Conservation (phyloP, 2,888 invertebrate species). For the Sarcophaga variegata region DNA sequence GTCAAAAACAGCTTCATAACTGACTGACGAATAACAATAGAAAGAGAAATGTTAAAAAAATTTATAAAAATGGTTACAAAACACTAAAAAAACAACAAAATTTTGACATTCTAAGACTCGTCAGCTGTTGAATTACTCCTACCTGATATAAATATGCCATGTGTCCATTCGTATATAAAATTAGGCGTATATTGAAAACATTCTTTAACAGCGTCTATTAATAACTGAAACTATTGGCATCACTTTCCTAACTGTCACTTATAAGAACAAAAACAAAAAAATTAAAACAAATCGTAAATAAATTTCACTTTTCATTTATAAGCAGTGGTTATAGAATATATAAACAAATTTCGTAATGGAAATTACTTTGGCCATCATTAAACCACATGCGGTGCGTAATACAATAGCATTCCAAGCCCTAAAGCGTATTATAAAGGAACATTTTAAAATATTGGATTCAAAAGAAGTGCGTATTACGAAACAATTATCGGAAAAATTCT, state of each 20-base stretch:
- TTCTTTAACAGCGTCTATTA: background rate
- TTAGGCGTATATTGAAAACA: background rate
- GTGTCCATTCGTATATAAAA: too few species aligned
- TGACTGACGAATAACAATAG: too few species aligned
- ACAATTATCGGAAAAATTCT: constrained; percentile 88
- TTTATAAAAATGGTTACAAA: too few species aligned
- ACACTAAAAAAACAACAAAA: too few species aligned
- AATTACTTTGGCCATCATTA: constrained; percentile 92
- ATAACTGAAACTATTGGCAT: background rate
- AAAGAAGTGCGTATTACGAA: constrained; percentile 85
- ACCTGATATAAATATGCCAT: too few species aligned
- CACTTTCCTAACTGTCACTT: constrained; percentile 6
- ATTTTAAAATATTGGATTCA: constrained; percentile 88
- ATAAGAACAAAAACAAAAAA: background rate
- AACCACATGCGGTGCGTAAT: constrained; percentile 92
- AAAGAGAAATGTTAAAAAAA: too few species aligned
- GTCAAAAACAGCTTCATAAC: too few species aligned
- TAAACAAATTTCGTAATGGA: constrained; percentile 82
- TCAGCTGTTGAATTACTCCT: too few species aligned
- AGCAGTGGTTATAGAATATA: background rate
- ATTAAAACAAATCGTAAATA: constrained; percentile 15
- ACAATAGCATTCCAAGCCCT: constrained; percentile 88
- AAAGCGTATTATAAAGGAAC: constrained; percentile 85
- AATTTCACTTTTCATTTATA: background rate
- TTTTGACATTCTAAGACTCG: too few species aligned